Percentiles rank a stretch among this genome's conserved stretches.
Conservation (phyloP, 2,113 vertebrate genomes). For the Caranx melampygus region DNA sequence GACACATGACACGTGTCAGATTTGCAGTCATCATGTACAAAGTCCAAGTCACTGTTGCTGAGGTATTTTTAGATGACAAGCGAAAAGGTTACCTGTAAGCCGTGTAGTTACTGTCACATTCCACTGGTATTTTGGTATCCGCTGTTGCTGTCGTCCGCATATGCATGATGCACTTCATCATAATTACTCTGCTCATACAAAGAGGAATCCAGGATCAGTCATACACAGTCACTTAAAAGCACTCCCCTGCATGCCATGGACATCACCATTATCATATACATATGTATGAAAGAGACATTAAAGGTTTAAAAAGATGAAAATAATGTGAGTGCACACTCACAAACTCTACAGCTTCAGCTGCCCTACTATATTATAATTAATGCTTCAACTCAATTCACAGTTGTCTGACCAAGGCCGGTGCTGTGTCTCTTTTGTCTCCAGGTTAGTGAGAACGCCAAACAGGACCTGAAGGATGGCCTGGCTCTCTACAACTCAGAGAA, state of each 20-base stretch:
- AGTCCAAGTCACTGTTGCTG: background rate
- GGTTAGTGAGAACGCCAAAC: conserved; percentile 95
- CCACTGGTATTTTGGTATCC: background rate
- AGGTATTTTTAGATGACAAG: conserved; percentile 21
- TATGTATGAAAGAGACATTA: background rate
- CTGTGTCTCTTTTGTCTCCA: conserved; percentile 67
- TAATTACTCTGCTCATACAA: background rate
- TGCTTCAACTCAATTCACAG: background rate
- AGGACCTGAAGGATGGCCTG: conserved; percentile 95
- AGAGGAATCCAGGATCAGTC: background rate
- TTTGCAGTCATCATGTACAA: conserved; percentile 12
- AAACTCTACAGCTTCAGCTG: background rate
- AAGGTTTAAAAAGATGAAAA: conserved; percentile 20
- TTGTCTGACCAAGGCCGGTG: conserved; percentile 13
- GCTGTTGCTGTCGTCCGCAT: background rate
- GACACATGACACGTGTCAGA: conserved; percentile 33
- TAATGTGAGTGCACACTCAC: background rate
- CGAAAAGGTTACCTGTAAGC: conserved; percentile 7
- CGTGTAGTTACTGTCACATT: background rate
- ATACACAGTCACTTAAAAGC: background rate
- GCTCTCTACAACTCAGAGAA: conserved; percentile 95
- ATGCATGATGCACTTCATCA: background rate
- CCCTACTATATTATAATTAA: background rate
- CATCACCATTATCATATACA: background rate
- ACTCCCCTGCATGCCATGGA: background rate